These are phyloP conservation scores for Gymnarchus niloticus DNA, from an alignment of 2,113 vertebrate species.

Conservation along the genomic window DNA sequence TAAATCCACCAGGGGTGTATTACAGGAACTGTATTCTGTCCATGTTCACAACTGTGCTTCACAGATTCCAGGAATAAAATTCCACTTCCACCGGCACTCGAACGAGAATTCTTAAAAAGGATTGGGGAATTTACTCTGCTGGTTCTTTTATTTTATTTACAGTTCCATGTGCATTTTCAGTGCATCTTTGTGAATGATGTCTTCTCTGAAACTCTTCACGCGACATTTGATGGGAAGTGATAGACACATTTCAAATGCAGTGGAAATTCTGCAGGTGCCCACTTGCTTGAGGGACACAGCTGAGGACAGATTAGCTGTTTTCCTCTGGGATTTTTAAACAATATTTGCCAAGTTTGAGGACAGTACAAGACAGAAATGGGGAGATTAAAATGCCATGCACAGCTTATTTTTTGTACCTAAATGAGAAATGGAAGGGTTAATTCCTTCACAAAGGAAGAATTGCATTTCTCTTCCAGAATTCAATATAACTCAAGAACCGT, in stretches of 20 bases:
- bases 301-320: no score
- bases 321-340: no score
- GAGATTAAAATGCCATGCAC: no score
- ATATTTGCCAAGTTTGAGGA: no score
- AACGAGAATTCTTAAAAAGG: neutral
- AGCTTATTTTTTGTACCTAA: neutral
- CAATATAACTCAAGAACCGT: neutral
- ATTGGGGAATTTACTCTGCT: neutral
- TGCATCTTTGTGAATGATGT: neutral
- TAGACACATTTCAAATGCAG: neutral
- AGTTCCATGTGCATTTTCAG: neutral
- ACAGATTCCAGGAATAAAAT: neutral
- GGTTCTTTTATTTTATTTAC: neutral
- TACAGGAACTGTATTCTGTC: constrained; percentile 9
- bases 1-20: neutral
- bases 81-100: neutral
- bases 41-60: neutral
- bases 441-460: neutral
- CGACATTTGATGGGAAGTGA: neutral
- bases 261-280: neutral
- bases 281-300: neutral
- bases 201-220: neutral
- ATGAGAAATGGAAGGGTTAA: neutral
- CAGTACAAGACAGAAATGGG: no score
- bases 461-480: neutral